Evolutionary conservation across 2,797 vertebrate species (phyloP), one percentile per base, ranked within the genome.

Genomic region (Lagocephalus sceleratus): DNA sequence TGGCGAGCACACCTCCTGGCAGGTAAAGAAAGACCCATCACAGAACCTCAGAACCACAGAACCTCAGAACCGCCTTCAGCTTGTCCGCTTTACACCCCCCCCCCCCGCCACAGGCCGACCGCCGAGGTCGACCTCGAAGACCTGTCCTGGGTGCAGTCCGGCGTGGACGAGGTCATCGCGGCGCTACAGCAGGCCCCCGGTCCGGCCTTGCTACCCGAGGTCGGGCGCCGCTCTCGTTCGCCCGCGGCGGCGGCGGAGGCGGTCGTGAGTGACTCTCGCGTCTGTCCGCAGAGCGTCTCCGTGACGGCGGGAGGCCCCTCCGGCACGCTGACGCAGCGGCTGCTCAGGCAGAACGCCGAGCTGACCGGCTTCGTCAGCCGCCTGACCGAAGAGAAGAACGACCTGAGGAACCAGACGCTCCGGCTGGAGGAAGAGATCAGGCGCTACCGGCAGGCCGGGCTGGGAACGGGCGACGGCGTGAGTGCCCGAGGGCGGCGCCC

Each of bases 351-450:
- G 79, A 98, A 97, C 3, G 93, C 95, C 0, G 95, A 99, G 81
- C 90, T 99, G 57, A 98, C 94, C 0, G 95, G 96, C 29, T 94
- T 95, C 10, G 94, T 99, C 70, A 94, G 94, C 72, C 93, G 91
- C 0, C 87, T 99, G 76, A 98, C 94, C 0, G 94, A 97, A 55
- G 96, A 99, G 78, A 99, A 99, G 90, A 98, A 95, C 45, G 94
- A 95, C 51, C 89, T 98, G 70, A 91, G 95, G 54, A 98, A 96
- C 57, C 88, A 90, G 42, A 68, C 91, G 26, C 89, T 96, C 56
- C 92, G 90, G 26, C 75, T 98, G 74, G 94, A 99, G 73, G 94
- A 95, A 42, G 93, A 96, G 63, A 83, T 94, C n/a, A 83, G 91
- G 9, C 88, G 85, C 63, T 83, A 88, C 50, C 86, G 87, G 22